Percentiles rank a stretch among this genome's conserved stretches.
Evolutionary conservation across 2,113 vertebrate species (phyloP).

Genomic region (Psophia crepitans): DNA sequence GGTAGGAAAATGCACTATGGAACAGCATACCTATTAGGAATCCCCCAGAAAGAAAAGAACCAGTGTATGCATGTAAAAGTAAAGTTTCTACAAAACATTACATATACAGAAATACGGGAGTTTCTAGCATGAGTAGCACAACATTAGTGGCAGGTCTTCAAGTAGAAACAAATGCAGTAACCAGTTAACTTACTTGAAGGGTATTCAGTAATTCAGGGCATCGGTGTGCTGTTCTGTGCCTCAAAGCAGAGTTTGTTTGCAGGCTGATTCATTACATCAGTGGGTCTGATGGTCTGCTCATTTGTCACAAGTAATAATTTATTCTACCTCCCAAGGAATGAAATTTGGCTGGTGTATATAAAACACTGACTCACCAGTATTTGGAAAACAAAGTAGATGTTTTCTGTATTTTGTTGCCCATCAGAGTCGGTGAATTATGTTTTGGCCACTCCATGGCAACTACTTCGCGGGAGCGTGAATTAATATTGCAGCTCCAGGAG

Average conservation of each 20-base stretch:
- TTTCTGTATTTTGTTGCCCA: slow-evolving; percentile 34
- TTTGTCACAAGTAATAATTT: slow-evolving; percentile 46
- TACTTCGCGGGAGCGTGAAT: background rate
- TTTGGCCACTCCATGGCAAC: slow-evolving; percentile 28
- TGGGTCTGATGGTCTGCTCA: background rate
- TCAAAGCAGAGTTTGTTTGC: background rate
- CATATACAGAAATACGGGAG: background rate
- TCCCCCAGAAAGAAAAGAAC: background rate
- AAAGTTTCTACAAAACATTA: background rate
- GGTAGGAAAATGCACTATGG: background rate
- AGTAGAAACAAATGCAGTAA: background rate
- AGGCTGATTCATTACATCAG: background rate
- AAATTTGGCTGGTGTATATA: slow-evolving; percentile 29
- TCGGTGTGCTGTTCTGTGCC: background rate
- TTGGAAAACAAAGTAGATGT: slow-evolving; percentile 55
- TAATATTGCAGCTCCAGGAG: background rate
- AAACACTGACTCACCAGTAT: slow-evolving; percentile 52
- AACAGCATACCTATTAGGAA: background rate
- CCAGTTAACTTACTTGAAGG: background rate
- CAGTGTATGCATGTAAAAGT: background rate
- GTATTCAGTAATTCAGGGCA: background rate
- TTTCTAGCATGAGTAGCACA: background rate
- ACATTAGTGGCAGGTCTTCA: background rate
- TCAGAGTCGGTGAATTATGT: slow-evolving; percentile 10
- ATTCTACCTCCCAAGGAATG: background rate